Base-by-base conservation (phyloP, 2,888 invertebrate species). In the Tuberolachnus salignus region DNA sequence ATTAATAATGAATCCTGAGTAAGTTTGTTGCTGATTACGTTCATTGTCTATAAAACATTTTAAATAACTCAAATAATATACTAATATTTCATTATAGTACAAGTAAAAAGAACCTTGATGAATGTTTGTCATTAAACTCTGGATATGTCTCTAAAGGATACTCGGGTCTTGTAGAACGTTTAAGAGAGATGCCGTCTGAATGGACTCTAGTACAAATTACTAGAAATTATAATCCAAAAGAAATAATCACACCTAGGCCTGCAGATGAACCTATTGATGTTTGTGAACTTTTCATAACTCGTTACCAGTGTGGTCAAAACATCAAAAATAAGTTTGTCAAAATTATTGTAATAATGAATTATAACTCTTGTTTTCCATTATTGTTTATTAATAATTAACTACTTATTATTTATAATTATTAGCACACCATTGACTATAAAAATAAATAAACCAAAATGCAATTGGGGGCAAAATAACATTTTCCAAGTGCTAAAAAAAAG, bases 121-220 rank as follows among this genome's bases (percentile, higher is more conserved):
- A 82, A 11, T 80, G 72, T 64, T 61, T 82, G 23, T 81, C 81
- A 10, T 73, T 82, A 49, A 23, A 74, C 64, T 80, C 80, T 3
- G n/a, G 66, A 63, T 81, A 72, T 72, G 75, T 75, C 1, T 21
- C 26, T 14, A 63, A 81, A n/a, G 80, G 81, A 57, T 78, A 71
- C 19, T 13, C 63, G n/a, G 82, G 82, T 49, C 75, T 82, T 69
- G 3, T 80, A 1, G n/a, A 71, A 21, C 80, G 82, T 46, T 64
- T 82, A 26, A 74, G 81, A 69, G 81, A 82, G 74, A 74, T 82
- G 80, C 82, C 82, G 46, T 81, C 85, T 89, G 90, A 90, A 86
- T 90, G 90, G 90, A 89, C 89, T 0, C 82, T 90, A 71, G 84
- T 90, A 71, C 90, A 90, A 83, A 81, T 90, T 80, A 89, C 89